Evolutionary conservation across 2,797 vertebrate species (phyloP), one percentile per base, ranked within the genome.

Genomic region (Acanthurus tractus): DNA sequence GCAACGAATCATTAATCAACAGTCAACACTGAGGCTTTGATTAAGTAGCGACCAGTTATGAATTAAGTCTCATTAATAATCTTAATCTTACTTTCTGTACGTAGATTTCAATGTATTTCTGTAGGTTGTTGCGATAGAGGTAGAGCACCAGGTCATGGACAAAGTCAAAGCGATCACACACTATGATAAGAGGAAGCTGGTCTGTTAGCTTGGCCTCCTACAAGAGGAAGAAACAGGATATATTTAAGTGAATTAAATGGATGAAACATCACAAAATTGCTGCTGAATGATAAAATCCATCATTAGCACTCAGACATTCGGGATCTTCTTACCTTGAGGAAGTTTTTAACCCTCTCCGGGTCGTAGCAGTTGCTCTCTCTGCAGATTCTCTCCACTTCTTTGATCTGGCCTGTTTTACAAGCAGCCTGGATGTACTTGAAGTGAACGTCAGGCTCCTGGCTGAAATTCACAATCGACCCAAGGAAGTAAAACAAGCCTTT

Each of bases 71-170:
- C 1, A 52, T 48, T 48, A 48, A 2, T 2, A 5, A 40, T 20
- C 14, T 25, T 3, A 12, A 38, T 59, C 95, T 93, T 90, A 99
- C 97, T 95, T 99, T 99, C 88, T 99, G 98, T 48, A 99, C 97
- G 29, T 99, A 99, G 84, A 99, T 99, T 90, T 99, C 98, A 53
- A 99, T 99, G 73, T 99, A 99, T 79, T 99, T 99, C 89, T 99
- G 97, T 42, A 99, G 95, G 85, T 95, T 99, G 93, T 99, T 99
- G 93, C 97, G 96, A 89, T 99, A 99, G 90, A 99, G 94, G 94
- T 99, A 99, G 65, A 99, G 96, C 81, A 99, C 97, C 87, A 99
- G 91, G 88, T 99, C 98, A 36, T 98, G 98, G 88, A 99, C 98
- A 70, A 99, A 99, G 89, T 99, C 97, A 86, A 99, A 99, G 74